Percentiles rank a stretch among this genome's conserved stretches.
These are phyloP conservation scores for Biston stratarius DNA, from an alignment of 2,888 invertebrate genomes.

Conservation along the genomic window DNA sequence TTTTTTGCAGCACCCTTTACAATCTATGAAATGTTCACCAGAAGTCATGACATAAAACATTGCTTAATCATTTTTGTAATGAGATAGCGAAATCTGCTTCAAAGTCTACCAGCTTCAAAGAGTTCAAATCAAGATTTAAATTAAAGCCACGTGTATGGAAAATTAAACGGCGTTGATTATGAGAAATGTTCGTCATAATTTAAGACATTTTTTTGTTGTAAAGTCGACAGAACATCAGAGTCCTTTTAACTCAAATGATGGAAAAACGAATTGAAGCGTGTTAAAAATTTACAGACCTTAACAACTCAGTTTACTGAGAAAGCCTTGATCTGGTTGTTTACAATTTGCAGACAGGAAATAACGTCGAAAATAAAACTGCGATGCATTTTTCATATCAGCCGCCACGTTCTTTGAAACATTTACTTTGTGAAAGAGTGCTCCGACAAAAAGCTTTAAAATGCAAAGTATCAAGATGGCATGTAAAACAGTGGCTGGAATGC, in stretches of 20 bases:
- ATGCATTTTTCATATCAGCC: conserved; percentile 53
- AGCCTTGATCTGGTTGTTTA: conserved; percentile 48
- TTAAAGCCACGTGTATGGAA: conserved; percentile 10
- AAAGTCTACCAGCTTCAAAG: conserved; percentile 18
- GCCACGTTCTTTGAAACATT: conserved; percentile 47
- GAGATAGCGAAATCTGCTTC: conserved; percentile 26
- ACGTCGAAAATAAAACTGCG: conserved; percentile 44
- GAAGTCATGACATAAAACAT: conserved; percentile 22
- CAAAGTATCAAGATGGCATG: conserved; percentile 41
- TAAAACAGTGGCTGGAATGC: conserved; percentile 27
- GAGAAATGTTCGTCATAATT: conserved; percentile 11
- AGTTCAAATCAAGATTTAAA: conserved; percentile 10
- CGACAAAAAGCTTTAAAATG: conserved; percentile 42
- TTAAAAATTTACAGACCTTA: conserved; percentile 38
- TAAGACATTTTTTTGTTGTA: background rate
- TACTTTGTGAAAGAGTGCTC: conserved; percentile 40
- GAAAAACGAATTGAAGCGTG: conserved; percentile 48
- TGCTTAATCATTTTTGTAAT: conserved; percentile 22
- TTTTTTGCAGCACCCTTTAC: conserved; percentile 2
- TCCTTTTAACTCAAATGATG: conserved; percentile 42
- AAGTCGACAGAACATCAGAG: conserved; percentile 16
- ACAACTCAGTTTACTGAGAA: conserved; percentile 48
- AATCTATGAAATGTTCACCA: conserved; percentile 10
- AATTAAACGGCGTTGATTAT: conserved; percentile 13
- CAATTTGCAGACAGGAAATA: conserved; percentile 53